Conservation (phyloP, 2,797 vertebrate genomes). For the Calcarius lapponicus region DNA sequence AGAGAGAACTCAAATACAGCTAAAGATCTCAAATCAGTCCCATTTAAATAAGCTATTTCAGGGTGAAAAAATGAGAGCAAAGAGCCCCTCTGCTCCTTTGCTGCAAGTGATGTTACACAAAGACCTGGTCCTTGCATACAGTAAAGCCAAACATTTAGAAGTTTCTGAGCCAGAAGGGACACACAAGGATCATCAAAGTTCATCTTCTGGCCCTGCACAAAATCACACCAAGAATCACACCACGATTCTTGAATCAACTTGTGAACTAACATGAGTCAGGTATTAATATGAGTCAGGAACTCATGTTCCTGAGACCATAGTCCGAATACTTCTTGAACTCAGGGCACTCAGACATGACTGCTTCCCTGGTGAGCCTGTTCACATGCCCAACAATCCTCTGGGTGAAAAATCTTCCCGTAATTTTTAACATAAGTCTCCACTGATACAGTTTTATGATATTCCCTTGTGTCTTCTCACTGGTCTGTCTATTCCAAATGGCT, state of each 20-base stretch:
- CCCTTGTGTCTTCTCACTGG: rapidly evolving
- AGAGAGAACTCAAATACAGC: background rate
- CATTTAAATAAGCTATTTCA: background rate
- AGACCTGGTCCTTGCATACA: background rate
- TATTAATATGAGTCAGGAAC: background rate
- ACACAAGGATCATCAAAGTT: background rate
- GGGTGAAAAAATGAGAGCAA: background rate
- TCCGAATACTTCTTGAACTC: background rate
- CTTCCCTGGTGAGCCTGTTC: background rate
- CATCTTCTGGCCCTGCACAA: background rate
- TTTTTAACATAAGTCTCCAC: background rate
- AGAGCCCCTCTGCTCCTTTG: background rate
- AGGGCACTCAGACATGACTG: background rate
- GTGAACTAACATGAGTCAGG: background rate
- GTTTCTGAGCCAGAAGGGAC: background rate
- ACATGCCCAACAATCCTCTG: background rate
- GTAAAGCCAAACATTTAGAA: background rate
- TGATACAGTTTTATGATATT: background rate
- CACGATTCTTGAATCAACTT: background rate
- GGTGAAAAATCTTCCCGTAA: background rate
- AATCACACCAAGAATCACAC: background rate
- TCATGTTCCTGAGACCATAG: background rate
- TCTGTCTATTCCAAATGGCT: background rate
- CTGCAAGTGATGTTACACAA: background rate
- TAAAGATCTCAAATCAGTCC: background rate